A percentile compares a stretch with the other conserved stretches of the same genome.
phyloP scores from a whole-genome alignment of 2,888 invertebrate genomes.

The Ichneumon xanthorius region DNA sequence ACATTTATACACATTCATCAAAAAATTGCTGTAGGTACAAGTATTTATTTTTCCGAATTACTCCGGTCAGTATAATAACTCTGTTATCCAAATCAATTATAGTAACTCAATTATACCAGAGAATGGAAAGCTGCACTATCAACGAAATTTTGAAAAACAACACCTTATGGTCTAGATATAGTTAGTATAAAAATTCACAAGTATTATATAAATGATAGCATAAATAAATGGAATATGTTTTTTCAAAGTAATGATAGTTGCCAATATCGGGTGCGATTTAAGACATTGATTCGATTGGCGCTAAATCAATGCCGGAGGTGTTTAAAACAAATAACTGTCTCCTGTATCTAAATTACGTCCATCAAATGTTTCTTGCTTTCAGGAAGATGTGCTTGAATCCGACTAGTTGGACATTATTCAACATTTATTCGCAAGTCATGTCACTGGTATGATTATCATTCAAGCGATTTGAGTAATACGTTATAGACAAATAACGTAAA shows the following conservation, averaged over 20 bases:
- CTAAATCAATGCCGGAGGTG: conserved; percentile 9
- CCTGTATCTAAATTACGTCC: conserved; percentile 45
- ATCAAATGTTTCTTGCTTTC: background rate
- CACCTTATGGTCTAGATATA: background rate
- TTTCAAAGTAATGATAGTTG: background rate
- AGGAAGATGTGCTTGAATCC: background rate
- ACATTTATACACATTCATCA: background rate
- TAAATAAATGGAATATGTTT: background rate
- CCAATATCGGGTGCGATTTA: background rate
- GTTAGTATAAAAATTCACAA: background rate
- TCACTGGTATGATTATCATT: background rate
- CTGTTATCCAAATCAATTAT: background rate
- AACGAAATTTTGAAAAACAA: background rate
- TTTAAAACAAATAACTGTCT: conserved; percentile 20
- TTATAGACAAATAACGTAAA: background rate
- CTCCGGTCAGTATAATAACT: background rate
- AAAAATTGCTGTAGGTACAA: background rate
- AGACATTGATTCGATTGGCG: conserved; percentile 4
- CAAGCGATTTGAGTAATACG: background rate
- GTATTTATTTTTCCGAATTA: background rate
- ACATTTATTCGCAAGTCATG: conserved; percentile 10
- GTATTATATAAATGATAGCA: background rate
- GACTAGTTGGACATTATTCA: conserved; percentile 10
- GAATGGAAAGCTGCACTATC: background rate
- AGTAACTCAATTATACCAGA: background rate